phyloP scores from a whole-genome alignment of 2,888 invertebrate genomes.

The Hofmannophila pseudospretella region DNA sequence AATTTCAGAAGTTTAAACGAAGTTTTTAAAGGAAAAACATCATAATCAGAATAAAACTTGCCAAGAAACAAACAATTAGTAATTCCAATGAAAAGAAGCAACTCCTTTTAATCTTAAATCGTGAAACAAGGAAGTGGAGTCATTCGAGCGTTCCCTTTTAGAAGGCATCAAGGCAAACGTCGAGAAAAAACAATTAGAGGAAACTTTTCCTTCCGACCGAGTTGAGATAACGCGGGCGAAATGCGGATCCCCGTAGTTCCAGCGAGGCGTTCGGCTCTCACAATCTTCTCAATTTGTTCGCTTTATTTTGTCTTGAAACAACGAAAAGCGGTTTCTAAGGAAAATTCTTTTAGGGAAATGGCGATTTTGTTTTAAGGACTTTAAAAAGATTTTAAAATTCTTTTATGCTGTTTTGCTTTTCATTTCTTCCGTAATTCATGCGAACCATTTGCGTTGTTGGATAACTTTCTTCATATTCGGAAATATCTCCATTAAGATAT shows the following conservation, averaged over 20 bases:
- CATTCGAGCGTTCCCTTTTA: constrained; percentile 33
- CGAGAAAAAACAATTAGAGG: constrained; percentile 43
- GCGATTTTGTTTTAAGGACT: constrained; percentile 5
- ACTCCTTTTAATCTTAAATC: constrained; percentile 28
- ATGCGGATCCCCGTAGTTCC: constrained; percentile 7
- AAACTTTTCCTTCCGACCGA: constrained; percentile 24
- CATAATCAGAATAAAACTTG: too few relatives aligned
- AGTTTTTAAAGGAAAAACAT: too few relatives aligned
- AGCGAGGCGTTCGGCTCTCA: constrained; percentile 7
- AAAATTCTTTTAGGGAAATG: constrained; percentile 8
- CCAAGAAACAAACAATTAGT: background rate
- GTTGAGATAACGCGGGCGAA: constrained; percentile 12
- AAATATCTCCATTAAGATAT: too few relatives aligned
- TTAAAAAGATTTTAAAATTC: background rate
- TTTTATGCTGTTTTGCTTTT: background rate
- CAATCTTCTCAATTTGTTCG: constrained; percentile 26
- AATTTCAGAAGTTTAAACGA: too few relatives aligned
- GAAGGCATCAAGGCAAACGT: constrained; percentile 34
- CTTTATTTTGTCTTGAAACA: constrained; percentile 14
- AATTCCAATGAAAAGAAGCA: constrained; percentile 13
- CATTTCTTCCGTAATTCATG: too few relatives aligned
- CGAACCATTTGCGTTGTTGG: too few relatives aligned
- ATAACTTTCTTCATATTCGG: too few relatives aligned
- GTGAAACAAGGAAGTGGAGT: constrained; percentile 32
- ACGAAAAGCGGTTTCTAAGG: constrained; percentile 8